phyloP scores from a whole-genome alignment of 2,888 invertebrate genomes.

The Prionchulus punctatus region DNA sequence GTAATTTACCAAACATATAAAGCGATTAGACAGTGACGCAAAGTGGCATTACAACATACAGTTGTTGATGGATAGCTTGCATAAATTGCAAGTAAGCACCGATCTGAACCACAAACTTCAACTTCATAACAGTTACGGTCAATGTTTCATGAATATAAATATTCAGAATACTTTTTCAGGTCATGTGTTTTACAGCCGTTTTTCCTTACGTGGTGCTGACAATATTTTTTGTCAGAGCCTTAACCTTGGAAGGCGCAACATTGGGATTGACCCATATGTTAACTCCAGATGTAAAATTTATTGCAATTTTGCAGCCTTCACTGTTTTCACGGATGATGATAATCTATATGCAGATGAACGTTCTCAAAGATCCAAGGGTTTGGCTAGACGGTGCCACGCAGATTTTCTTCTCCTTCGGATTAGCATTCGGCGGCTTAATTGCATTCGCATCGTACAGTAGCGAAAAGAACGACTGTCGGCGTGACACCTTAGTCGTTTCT shows the following conservation, averaged over 20 bases:
- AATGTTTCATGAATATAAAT: too few species aligned
- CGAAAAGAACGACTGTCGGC: constrained; percentile 75
- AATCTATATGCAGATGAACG: constrained; percentile 51
- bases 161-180: constrained; percentile 39
- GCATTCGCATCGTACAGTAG: constrained; percentile 85
- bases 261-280: constrained; percentile 73
- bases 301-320: neutral
- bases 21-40: constrained; percentile 9
- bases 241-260: constrained; percentile 64
- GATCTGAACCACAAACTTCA: neutral
- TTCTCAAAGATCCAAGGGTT: constrained; percentile 62
- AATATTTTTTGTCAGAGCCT: constrained; percentile 74
- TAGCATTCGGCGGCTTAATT: constrained; percentile 79
- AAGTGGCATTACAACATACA: neutral
- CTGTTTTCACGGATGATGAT: neutral
- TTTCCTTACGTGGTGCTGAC: constrained; percentile 79
- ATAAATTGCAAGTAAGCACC: neutral
- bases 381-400: constrained; percentile 89
- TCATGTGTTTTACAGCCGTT: constrained; percentile 78
- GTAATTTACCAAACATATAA: too few species aligned
- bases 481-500: constrained; percentile 72
- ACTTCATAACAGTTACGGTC: neutral
- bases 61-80: neutral
- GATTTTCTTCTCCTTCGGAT: constrained; percentile 79
- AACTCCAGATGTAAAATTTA: constrained; percentile 55